phyloP scores from a whole-genome alignment of 2,113 vertebrate genomes.

The Cathartes aura region DNA sequence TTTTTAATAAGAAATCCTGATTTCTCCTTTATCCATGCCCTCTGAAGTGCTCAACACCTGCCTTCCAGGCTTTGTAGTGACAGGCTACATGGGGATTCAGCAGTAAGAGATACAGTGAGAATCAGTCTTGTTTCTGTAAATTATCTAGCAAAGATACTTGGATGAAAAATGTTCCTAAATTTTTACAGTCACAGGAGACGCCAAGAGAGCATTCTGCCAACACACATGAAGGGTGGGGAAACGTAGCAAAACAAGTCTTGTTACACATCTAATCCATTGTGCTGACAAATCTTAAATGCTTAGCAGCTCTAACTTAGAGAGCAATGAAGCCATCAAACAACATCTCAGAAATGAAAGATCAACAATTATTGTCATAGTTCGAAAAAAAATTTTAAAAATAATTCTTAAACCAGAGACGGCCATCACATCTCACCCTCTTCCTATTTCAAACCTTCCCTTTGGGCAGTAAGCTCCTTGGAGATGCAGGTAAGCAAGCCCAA shows the following conservation, averaged over 20 bases:
- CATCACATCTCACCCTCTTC: not conserved
- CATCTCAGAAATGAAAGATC: not conserved
- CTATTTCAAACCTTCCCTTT: not conserved
- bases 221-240: not conserved
- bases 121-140: not conserved
- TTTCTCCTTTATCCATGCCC: not conserved
- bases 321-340: not conserved
- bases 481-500: not conserved
- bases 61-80: not conserved
- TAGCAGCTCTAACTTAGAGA: not conserved
- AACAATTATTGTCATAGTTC: not conserved
- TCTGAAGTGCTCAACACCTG: not conserved
- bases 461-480: not conserved
- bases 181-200: not conserved
- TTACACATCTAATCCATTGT: not conserved
- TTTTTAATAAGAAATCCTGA: not conserved
- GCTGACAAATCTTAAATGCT: not conserved
- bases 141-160: not conserved
- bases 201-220: not conserved
- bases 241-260: fast-evolving
- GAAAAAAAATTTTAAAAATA: not conserved
- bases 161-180: not conserved
- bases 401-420: not conserved
- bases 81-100: not conserved
- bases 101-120: not conserved